Base-by-base conservation (phyloP, 2,888 invertebrate genomes). In the Trachelus troglodyta region DNA sequence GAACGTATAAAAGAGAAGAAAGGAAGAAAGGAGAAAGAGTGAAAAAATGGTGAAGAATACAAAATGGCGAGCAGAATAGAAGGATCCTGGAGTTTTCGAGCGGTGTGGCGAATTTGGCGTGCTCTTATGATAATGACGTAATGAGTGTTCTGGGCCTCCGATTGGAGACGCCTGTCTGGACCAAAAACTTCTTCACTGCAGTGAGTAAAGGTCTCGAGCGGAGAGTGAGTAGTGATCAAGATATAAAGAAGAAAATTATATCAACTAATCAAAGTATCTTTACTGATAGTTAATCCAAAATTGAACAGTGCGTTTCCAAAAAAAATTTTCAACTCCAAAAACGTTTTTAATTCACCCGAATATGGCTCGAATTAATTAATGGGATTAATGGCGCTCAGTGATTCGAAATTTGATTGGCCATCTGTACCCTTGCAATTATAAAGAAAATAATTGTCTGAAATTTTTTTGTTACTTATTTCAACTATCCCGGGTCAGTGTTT, bases 121-220 rank as follows among this genome's bases (percentile, higher is more conserved):
- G 86, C 83, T 85, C 77, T 84, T 79, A 83, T 84, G 86, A 89
- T 89, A 88, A 90, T 88, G 86, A 89, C 85, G 87, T 86, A 88
- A 89, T 88, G 86, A 89, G 87, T 85, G 87, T 79, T 82, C 84
- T 82, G 84, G 83, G 81, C 82, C 85, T 77, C 81, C 81, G 82
- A 89, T 88, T 89, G 81, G 87, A 81, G 82, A 85, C 85, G 87
- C 85, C 83, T 83, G 84, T 80, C 82, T 76, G 75, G 74, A 81
- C 76, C 78, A 79, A 34, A 30, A 34, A 34, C 76, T 80, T 77
- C 79, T 80, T 78, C 69, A 75, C 78, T 75, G 73, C 69, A 79
- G 81, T 77, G 80, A 82, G 1, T 37, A 77, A 76, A 69, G 34
- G 56, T 69, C 80, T 79, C 81, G n/a, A 34, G 31, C 76, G 30